Conservation (phyloP, 2,113 vertebrate species). For the Ammodytes dubius region DNA sequence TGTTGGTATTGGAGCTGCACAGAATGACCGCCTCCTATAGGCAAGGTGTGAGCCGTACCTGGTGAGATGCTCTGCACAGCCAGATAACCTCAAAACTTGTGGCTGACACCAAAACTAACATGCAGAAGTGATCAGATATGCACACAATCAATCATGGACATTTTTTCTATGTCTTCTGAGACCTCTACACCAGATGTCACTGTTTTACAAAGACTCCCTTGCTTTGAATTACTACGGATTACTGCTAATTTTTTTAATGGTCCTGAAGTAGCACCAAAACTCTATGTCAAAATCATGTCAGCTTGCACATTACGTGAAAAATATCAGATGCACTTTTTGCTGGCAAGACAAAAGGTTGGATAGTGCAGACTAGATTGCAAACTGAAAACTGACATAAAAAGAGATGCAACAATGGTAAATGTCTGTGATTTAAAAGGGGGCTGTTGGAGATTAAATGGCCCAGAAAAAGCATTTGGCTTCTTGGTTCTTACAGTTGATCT, state of each 20-base stretch:
- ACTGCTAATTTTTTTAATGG: not conserved
- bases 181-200: conserved; percentile 48
- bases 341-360: not conserved
- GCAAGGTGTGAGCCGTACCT: conserved; percentile 10
- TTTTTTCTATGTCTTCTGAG: not conserved
- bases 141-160: not conserved
- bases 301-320: conserved; percentile 11
- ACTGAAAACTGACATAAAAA: not conserved
- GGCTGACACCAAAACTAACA: not conserved
- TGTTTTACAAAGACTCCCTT: conserved; percentile 35
- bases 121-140: not conserved
- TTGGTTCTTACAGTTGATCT: conserved; percentile 46
- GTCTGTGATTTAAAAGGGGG: conserved; percentile 21
- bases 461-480: conserved; percentile 43
- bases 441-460: conserved; percentile 27
- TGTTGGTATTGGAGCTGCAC: not conserved
- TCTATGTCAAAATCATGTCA: not conserved
- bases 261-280: not conserved
- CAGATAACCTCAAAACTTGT: not conserved
- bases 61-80: not conserved
- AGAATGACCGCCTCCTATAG: not conserved
- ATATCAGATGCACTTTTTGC: not conserved
- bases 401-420: not conserved
- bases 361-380: not conserved
- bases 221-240: not conserved